Base-by-base conservation (phyloP, 2,888 invertebrate genomes). In the Eugnorisma glareosa region DNA sequence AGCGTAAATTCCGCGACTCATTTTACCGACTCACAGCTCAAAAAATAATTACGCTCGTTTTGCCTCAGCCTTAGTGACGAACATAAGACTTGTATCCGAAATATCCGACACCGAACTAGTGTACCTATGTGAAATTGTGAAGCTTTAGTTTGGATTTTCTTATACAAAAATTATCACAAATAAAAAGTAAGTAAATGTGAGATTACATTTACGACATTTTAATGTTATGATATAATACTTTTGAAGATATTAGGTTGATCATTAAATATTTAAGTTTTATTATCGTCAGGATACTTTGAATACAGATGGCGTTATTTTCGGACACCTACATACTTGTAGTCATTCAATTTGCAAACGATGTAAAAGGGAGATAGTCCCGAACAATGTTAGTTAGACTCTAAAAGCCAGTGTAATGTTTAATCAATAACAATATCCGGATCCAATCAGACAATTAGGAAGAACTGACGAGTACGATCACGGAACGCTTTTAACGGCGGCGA, bases 391-490 rank as follows among this genome's bases (percentile, higher is more conserved):
- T 64, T 35, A 67, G 37, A 67, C 31, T 45, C 71, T 74, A 61
- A 71, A 68, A 61, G 71, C 51, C 51, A 63, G 35, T 69, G 67
- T 79, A 73, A 77, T 82, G 70, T 68, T 73, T 75, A 85, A 82
- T 86, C 87, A 83, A 86, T 79, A 81, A 68, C 79, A 81, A 76
- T 85, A 86, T 83, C 79, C 79, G 81, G 69, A 78, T 85, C 69
- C 73, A 85, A 86, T 86, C 76, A 78, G 79, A 83, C 81, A 83
- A 83, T 85, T 86, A 86, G 79, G 73, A 63, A 67, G 66, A 67
- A 61, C 66, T 75, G 82, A 73, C 85, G 77, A 77, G 79, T 54
- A 61, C 68, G 83, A 86, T 85, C 81, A 83, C 75, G 77, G 75
- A 86, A 85, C 71, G 83, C 83, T 83, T 86, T 86, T 83, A 86